Conservation (phyloP, 2,888 invertebrate genomes). For the Drosophila incognita region DNA sequence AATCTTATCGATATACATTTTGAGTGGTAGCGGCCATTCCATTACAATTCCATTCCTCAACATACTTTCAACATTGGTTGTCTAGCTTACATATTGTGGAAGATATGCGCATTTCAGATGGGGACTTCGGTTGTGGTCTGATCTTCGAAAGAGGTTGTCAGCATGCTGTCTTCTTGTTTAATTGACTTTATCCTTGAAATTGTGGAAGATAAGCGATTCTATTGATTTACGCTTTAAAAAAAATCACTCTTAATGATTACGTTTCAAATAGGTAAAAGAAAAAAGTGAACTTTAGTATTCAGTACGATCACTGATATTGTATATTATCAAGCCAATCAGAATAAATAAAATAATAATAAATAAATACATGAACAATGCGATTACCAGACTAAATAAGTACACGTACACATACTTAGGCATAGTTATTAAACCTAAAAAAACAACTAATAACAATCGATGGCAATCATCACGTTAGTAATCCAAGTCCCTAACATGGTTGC, state of each 20-base stretch:
- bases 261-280: neutral
- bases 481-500: conserved; percentile 61
- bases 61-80: neutral
- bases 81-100: neutral
- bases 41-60: neutral
- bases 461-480: conserved; percentile 48
- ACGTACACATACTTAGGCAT: conserved; percentile 4
- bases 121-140: neutral
- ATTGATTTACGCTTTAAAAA: neutral
- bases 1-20: no score
- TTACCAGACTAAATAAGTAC: conserved; percentile 10
- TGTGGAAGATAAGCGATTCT: no score
- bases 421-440: conserved; percentile 49
- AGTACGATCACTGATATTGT: conserved; percentile 3
- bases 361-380: conserved; percentile 17
- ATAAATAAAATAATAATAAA: conserved; percentile 27
- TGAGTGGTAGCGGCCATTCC: no score
- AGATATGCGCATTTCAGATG: neutral
- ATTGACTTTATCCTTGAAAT: neutral
- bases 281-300: neutral
- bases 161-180: neutral
- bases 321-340: conserved; percentile 7
- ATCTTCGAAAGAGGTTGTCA: neutral
- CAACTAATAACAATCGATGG: conserved; percentile 44
- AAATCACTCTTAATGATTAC: neutral